Conservation (phyloP, 2,888 invertebrate species). For the Volucella bombylans region DNA sequence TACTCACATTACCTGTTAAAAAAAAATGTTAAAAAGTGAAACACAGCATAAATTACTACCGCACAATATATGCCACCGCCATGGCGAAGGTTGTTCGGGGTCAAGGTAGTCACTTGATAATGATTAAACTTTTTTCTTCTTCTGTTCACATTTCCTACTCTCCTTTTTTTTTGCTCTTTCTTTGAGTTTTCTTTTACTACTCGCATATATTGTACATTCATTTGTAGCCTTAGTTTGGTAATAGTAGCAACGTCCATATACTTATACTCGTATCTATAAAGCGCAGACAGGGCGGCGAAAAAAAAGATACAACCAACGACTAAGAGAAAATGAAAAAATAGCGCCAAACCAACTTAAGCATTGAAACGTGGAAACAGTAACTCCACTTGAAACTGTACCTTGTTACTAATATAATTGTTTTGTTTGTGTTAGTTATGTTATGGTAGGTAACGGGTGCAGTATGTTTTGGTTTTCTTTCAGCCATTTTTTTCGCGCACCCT, state of each 20-base stretch:
- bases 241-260: not conserved
- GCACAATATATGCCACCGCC: conserved; percentile 69
- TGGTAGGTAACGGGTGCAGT: conserved; percentile 72
- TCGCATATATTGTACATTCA: not conserved
- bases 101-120: conserved; percentile 73
- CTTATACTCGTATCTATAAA: not conserved
- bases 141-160: conserved; percentile 30
- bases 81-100: conserved; percentile 72
- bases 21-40: conserved; percentile 66
- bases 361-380: conserved; percentile 70
- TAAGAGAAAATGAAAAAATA: conserved; percentile 56
- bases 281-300: conserved; percentile 29
- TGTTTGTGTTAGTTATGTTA: conserved; percentile 59
- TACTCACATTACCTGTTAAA: conserved; percentile 47
- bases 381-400: conserved; percentile 65
- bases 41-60: conserved; percentile 71
- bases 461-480: conserved; percentile 56
- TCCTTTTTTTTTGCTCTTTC: conserved; percentile 51
- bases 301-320: conserved; percentile 20
- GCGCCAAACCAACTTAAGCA: conserved; percentile 61
- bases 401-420: conserved; percentile 59
- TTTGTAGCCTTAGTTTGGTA: conserved; percentile 4
- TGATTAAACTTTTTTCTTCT: conserved; percentile 62
- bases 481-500: conserved; percentile 32
- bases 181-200: conserved; percentile 59